A percentile compares a stretch with the other conserved stretches of the same genome.
These are phyloP conservation scores for Clarias fuscus DNA, from an alignment of 2,797 vertebrate genomes.

Conservation along the genomic window DNA sequence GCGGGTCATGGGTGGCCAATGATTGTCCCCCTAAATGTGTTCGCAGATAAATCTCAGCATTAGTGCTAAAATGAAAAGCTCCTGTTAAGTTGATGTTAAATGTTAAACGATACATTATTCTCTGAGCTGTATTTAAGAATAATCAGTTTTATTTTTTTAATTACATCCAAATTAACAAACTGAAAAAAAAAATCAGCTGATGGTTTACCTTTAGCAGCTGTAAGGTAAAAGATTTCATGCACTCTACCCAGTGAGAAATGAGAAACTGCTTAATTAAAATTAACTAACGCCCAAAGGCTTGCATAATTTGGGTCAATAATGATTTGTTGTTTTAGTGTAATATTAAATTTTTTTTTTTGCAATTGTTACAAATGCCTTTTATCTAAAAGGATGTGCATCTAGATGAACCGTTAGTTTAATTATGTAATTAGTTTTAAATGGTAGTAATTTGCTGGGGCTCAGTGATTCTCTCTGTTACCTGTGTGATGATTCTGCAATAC, in stretches of 20 bases:
- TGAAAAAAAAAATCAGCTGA: not conserved
- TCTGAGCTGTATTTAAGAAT: not conserved
- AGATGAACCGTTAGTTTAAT: not conserved
- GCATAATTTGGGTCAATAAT: not conserved
- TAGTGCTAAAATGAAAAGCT: not conserved
- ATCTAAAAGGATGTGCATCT: slow-evolving; percentile 8
- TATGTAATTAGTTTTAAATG: slow-evolving; percentile 13
- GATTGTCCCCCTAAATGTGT: not conserved
- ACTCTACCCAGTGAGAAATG: not conserved
- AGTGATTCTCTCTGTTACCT: slow-evolving; percentile 4
- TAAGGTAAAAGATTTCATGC: not conserved
- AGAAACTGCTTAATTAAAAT: not conserved
- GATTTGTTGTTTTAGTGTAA: not conserved
- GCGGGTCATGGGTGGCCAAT: too few relatives aligned
- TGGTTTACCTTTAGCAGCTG: not conserved
- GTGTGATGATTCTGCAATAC: slow-evolving; percentile 15
- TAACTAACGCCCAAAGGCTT: not conserved
- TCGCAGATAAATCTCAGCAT: not conserved
- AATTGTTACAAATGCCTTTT: not conserved
- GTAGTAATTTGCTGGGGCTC: not conserved
- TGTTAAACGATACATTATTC: not conserved
- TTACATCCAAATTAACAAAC: not conserved
- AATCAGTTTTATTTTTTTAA: not conserved
- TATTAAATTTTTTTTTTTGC: too few relatives aligned
- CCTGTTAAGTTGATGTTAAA: not conserved